Percentiles rank a stretch among this genome's conserved stretches.
Conservation (phyloP, 2,888 invertebrate genomes). For the Yponomeuta plumbellus region DNA sequence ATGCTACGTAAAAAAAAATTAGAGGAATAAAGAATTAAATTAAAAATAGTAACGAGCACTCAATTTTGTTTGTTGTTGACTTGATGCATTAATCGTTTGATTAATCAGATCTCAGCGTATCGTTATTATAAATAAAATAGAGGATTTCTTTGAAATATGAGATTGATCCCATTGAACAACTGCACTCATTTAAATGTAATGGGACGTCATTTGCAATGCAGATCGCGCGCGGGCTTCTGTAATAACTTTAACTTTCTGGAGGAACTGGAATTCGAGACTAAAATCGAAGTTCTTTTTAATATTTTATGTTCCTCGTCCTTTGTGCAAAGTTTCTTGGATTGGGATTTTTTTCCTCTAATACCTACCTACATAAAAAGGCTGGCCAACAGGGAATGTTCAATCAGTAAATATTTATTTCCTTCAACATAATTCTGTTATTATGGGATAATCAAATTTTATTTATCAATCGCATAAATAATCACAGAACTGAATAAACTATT, state of each 20-base stretch:
- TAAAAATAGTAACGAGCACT: no score
- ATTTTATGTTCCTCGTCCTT: slow-evolving; percentile 19
- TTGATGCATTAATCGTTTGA: no score
- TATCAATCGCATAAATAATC: no score
- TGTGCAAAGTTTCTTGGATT: neutral
- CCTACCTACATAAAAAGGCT: neutral
- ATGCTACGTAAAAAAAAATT: no score
- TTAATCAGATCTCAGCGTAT: no score
- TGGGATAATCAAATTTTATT: no score
- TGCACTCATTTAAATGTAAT: neutral
- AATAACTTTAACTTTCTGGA: slow-evolving; percentile 41
- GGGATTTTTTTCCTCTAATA: neutral
- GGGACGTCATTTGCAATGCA: slow-evolving; percentile 53
- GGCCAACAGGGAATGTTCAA: no score
- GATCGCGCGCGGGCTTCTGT: slow-evolving; percentile 42
- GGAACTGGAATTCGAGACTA: slow-evolving; percentile 33
- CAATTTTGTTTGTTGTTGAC: no score
- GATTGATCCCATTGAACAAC: neutral
- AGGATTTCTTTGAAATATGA: neutral
- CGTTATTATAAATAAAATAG: neutral
- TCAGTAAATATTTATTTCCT: no score
- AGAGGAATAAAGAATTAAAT: no score
- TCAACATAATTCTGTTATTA: no score
- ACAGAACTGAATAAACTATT: no score
- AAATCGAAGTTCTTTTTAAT: slow-evolving; percentile 28